These are phyloP conservation scores for Sebastes matsubarae DNA, from an alignment of 2,797 vertebrate genomes.

Conservation along the genomic window DNA sequence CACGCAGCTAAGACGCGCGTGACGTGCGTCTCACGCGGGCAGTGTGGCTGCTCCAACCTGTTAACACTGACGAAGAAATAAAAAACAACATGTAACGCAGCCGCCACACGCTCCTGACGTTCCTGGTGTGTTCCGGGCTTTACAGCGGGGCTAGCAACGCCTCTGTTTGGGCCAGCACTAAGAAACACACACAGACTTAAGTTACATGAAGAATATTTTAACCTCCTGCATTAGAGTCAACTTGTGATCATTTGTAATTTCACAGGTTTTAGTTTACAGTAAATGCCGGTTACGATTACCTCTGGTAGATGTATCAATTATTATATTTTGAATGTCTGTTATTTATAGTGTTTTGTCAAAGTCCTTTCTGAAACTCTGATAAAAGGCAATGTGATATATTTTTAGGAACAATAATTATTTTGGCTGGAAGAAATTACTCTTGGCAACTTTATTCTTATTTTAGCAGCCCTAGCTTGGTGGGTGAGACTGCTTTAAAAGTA, in stretches of 20 bases:
- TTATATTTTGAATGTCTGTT: slow-evolving; percentile 12
- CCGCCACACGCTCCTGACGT: too few relatives aligned
- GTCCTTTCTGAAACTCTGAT: slow-evolving; percentile 2
- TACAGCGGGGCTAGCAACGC: slow-evolving; percentile 12
- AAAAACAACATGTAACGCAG: too few relatives aligned
- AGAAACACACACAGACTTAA: slow-evolving; percentile 9
- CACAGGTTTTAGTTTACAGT: slow-evolving; percentile 10
- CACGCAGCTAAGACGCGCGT: too few relatives aligned
- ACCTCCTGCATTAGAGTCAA: background rate
- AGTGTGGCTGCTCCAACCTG: too few relatives aligned
- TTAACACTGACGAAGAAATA: too few relatives aligned
- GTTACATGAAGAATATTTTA: slow-evolving; percentile 11
- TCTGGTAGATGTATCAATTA: slow-evolving; percentile 15
- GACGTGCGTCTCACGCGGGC: too few relatives aligned
- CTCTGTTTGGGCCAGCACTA: slow-evolving; percentile 19
- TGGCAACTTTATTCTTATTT: slow-evolving; percentile 18
- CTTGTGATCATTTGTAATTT: slow-evolving; percentile 3
- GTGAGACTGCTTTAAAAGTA: background rate
- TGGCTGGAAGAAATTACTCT: slow-evolving; percentile 2
- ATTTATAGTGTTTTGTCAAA: slow-evolving; percentile 5
- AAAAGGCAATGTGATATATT: slow-evolving; percentile 2
- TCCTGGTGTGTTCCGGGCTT: too few relatives aligned
- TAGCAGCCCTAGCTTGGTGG: background rate
- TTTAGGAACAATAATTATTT: slow-evolving; percentile 23
- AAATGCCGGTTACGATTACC: slow-evolving; percentile 2